These are phyloP conservation scores for Hecatera dysodea DNA, from an alignment of 2,888 invertebrate species.

Conservation along the genomic window DNA sequence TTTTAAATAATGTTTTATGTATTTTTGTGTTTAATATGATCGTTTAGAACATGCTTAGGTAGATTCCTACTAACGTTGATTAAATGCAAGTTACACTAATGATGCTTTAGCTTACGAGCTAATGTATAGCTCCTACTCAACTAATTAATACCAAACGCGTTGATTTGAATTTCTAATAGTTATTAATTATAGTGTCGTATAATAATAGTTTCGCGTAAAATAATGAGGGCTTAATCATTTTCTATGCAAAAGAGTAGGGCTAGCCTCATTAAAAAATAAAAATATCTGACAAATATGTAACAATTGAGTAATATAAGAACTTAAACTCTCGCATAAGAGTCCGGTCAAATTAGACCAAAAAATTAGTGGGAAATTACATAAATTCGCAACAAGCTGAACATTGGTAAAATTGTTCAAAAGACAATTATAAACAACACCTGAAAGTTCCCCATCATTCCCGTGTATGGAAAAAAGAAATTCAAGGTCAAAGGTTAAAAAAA, in stretches of 20 bases:
- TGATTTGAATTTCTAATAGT: slow-evolving; percentile 16
- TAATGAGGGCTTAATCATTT: slow-evolving; percentile 2
- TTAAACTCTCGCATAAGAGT: neutral
- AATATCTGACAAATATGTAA: too few relatives aligned
- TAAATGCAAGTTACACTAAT: slow-evolving; percentile 3
- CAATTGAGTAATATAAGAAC: neutral
- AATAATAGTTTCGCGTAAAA: too few relatives aligned
- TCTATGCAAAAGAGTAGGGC: neutral
- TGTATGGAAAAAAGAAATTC: too few relatives aligned
- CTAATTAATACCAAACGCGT: slow-evolving; percentile 4
- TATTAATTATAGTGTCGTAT: too few relatives aligned
- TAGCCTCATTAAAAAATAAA: neutral
- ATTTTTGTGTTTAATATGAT: neutral
- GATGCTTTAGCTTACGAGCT: neutral
- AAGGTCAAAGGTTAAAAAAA: too few relatives aligned
- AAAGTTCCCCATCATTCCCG: too few relatives aligned
- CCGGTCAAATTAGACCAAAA: too few relatives aligned
- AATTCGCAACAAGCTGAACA: too few relatives aligned
- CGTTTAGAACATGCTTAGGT: too few relatives aligned
- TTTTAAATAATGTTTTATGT: neutral
- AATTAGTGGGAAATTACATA: too few relatives aligned
- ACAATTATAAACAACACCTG: too few relatives aligned
- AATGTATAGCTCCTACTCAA: neutral
- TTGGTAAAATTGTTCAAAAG: too few relatives aligned
- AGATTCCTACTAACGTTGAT: neutral